Evolutionary conservation across 2,888 invertebrate genomes (phyloP).

Genomic region (Clistopyga incitator): DNA sequence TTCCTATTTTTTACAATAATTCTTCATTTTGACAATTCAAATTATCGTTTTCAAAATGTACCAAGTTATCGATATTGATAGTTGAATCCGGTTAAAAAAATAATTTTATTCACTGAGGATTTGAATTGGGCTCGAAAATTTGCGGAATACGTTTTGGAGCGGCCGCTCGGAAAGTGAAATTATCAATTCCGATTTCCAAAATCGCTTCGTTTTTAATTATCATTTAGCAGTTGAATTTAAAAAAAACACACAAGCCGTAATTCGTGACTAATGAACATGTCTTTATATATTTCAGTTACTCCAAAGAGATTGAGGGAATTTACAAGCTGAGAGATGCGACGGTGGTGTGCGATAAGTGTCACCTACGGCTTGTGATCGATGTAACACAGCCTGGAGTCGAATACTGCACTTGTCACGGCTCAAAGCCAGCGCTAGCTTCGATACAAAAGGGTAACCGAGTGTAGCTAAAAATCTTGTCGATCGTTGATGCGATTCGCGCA

Average conservation of each 20-base stretch:
- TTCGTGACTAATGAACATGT: not conserved
- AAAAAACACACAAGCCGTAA: too few relatives aligned
- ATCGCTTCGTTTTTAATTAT: too few relatives aligned
- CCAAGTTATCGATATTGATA: too few relatives aligned
- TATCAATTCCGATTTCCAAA: not conserved
- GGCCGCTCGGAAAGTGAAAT: not conserved
- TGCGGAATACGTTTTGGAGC: not conserved
- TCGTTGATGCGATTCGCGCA: too few relatives aligned
- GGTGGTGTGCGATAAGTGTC: slow-evolving; percentile 85
- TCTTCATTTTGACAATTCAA: too few relatives aligned
- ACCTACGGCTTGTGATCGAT: slow-evolving; percentile 83
- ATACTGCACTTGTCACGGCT: slow-evolving; percentile 85
- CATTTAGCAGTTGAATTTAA: too few relatives aligned
- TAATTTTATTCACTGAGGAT: too few relatives aligned
- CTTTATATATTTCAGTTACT: slow-evolving; percentile 80
- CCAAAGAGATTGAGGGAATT: slow-evolving; percentile 87
- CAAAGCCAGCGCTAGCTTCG: slow-evolving; percentile 65
- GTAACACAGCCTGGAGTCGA: slow-evolving; percentile 81
- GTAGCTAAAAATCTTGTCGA: slow-evolving; percentile 62
- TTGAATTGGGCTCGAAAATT: too few relatives aligned
- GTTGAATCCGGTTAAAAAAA: too few relatives aligned
- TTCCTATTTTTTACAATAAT: too few relatives aligned
- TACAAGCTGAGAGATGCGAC: slow-evolving; percentile 85
- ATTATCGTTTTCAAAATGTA: too few relatives aligned
- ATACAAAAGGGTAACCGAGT: slow-evolving; percentile 64